Evolutionary conservation across 2,113 vertebrate species (phyloP).

Genomic region (Agapornis roseicollis): DNA sequence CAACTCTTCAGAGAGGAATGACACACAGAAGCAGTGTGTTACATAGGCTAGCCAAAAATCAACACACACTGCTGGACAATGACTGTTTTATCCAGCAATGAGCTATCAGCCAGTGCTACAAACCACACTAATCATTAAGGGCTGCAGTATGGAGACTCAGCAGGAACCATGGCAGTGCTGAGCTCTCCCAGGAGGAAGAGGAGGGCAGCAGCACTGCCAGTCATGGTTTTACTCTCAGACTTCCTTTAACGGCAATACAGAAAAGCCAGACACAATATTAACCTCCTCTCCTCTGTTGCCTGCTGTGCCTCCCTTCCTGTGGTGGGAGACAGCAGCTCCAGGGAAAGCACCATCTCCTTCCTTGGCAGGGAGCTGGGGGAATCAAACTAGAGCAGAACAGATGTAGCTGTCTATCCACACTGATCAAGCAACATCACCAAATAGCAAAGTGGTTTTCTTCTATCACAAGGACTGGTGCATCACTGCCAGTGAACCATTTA

Average conservation of each 20-base stretch:
- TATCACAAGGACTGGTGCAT: rapidly evolving
- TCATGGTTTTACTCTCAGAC: neutral
- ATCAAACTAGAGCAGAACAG: neutral
- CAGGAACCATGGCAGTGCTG: neutral
- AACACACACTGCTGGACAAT: slow-evolving; percentile 25
- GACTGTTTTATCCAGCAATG: slow-evolving; percentile 26
- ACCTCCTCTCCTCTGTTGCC: neutral
- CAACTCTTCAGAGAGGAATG: neutral
- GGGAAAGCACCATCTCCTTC: neutral
- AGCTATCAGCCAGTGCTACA: slow-evolving; percentile 27
- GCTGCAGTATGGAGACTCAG: neutral
- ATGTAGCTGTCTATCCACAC: neutral
- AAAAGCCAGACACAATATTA: neutral
- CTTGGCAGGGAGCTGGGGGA: neutral
- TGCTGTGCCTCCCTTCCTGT: neutral
- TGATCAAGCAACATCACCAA: neutral
- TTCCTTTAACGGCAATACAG: neutral
- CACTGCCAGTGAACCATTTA: neutral
- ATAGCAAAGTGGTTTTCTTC: neutral
- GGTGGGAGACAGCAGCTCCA: neutral
- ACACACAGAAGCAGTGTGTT: neutral
- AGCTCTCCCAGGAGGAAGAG: neutral
- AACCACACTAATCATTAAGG: slow-evolving; percentile 4
- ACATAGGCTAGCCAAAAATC: neutral
- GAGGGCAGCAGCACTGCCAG: neutral